Percentiles rank a stretch among this genome's conserved stretches.
phyloP scores from a whole-genome alignment of 2,888 invertebrate species.

The Mongoloraphidia duomilia region DNA sequence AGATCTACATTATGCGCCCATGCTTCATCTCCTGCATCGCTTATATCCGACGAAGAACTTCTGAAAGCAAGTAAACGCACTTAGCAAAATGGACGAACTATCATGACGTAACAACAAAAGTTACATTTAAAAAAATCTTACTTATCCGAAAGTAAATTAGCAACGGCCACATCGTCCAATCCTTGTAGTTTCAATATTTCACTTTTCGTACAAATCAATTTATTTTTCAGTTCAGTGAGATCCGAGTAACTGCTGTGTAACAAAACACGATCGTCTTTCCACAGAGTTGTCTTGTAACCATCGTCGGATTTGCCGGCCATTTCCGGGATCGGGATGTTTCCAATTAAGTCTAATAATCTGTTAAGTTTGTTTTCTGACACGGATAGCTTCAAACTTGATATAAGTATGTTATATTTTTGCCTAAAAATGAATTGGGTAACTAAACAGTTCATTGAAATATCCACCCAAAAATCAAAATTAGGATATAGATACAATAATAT shows the following conservation, averaged over 20 bases:
- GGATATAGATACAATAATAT: no score
- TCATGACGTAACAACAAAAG: background rate
- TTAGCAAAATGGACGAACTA: background rate
- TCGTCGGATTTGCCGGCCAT: no score
- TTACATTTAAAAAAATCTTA: background rate
- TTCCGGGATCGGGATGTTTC: constrained; percentile 32
- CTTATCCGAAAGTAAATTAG: background rate
- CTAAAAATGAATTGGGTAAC: constrained; percentile 27
- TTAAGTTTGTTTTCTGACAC: constrained; percentile 58
- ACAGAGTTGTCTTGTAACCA: background rate
- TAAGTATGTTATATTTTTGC: constrained; percentile 58
- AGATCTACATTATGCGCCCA: constrained; percentile 63
- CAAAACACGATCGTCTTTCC: background rate
- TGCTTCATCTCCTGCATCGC: constrained; percentile 57
- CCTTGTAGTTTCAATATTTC: no score
- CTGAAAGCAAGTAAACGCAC: background rate
- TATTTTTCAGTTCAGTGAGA: no score
- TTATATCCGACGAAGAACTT: constrained; percentile 40
- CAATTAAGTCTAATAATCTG: constrained; percentile 45
- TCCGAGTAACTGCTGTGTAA: no score
- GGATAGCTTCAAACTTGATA: constrained; percentile 59
- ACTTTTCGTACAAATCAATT: no score
- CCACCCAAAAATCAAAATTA: no score
- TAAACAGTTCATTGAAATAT: no score
- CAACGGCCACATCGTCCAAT: no score